phyloP scores from a whole-genome alignment of 1,140 invertebrate genomes.

The Brachionus plicatilis region DNA sequence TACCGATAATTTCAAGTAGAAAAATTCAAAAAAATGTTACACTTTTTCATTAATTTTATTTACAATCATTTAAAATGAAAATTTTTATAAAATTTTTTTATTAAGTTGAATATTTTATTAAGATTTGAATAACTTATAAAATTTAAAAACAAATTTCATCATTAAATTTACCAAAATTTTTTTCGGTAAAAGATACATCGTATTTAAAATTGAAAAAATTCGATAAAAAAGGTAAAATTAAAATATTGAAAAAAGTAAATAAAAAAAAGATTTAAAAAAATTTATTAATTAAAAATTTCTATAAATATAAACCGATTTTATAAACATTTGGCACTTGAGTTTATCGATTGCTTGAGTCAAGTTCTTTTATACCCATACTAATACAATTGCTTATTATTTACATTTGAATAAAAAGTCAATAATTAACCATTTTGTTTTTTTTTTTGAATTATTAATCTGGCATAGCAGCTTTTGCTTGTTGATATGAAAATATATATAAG shows the following conservation, averaged over 20 bases:
- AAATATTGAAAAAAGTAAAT: not conserved
- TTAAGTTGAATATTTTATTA: too few relatives aligned
- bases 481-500: constrained; percentile 31
- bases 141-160: too few relatives aligned
- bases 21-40: too few relatives aligned
- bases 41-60: too few relatives aligned
- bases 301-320: not conserved
- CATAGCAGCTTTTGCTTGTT: constrained; percentile 3
- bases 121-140: too few relatives aligned
- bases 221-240: not conserved
- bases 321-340: constrained; percentile 19
- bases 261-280: not conserved
- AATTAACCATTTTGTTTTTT: not conserved
- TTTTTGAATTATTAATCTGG: not conserved
- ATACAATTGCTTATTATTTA: constrained; percentile 4
- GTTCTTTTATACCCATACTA: not conserved
- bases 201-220: not conserved
- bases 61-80: too few relatives aligned
- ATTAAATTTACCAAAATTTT: too few relatives aligned
- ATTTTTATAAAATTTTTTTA: too few relatives aligned
- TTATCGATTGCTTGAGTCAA: not conserved
- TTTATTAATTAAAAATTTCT: not conserved
- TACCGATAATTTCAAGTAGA: too few relatives aligned
- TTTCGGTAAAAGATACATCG: not conserved
- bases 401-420: not conserved